A percentile compares a stretch with the other conserved stretches of the same genome.
Conservation (phyloP, 2,888 invertebrate genomes). For the Copidosoma aretas region DNA sequence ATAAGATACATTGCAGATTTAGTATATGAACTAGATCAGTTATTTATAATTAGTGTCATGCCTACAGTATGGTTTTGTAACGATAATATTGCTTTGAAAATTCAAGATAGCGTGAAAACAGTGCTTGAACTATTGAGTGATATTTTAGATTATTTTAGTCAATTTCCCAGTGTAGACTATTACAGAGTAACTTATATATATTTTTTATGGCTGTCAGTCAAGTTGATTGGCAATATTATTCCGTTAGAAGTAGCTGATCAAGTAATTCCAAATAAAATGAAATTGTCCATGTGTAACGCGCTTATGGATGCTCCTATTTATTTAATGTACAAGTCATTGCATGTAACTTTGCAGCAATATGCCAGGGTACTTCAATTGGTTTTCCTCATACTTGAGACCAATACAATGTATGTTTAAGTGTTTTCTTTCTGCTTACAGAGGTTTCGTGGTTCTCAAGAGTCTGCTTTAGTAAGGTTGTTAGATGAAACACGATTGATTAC, state of each 20-base stretch:
- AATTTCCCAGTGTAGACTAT: conserved; percentile 51
- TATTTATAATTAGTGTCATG: conserved; percentile 66
- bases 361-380: conserved; percentile 58
- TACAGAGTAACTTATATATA: conserved; percentile 63
- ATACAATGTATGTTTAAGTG: conserved; percentile 4
- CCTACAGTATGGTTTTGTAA: conserved; percentile 66
- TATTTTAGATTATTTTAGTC: conserved; percentile 51
- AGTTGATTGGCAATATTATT: conserved; percentile 60
- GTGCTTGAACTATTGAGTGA: conserved; percentile 68
- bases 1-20: conserved; percentile 52
- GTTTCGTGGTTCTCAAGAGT: conserved; percentile 59
- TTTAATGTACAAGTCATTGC: conserved; percentile 62
- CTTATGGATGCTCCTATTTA: conserved; percentile 64
- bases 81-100: conserved; percentile 49
- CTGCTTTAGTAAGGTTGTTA: conserved; percentile 59
- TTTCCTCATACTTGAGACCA: conserved; percentile 1
- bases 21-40: conserved; percentile 60
- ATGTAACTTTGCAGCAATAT: conserved; percentile 61
- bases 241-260: conserved; percentile 60
- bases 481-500: conserved; percentile 61
- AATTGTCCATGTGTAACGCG: conserved; percentile 59
- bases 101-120: conserved; percentile 51
- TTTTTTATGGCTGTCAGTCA: conserved; percentile 60
- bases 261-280: conserved; percentile 63
- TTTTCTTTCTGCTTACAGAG: conserved; percentile 53